These are phyloP conservation scores for Crocodylus rhombifer DNA, from an alignment of 2,797 vertebrate species.

Conservation along the genomic window DNA sequence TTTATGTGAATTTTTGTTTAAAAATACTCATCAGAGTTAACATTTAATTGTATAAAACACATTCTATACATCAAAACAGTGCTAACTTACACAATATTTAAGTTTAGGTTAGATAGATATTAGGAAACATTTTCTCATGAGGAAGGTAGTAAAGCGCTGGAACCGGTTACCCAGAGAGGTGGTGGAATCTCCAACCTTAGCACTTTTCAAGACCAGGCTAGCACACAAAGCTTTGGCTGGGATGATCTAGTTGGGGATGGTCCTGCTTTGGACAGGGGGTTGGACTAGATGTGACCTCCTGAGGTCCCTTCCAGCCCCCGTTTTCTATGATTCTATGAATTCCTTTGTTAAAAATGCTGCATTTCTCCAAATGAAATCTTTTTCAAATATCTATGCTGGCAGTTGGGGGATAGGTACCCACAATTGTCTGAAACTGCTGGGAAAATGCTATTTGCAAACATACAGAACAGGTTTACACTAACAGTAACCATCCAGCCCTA, in stretches of 20 bases:
- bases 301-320: no score
- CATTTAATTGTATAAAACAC: neutral
- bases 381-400: neutral
- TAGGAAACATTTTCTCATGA: no score
- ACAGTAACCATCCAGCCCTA: neutral
- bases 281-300: no score
- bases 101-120: no score
- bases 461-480: accelerated
- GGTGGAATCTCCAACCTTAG: no score
- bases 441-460: neutral
- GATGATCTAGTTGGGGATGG: no score
- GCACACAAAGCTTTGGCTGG: no score
- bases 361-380: neutral
- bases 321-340: no score
- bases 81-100: neutral
- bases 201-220: no score
- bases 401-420: neutral
- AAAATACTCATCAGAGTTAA: neutral
- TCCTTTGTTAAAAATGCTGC: neutral
- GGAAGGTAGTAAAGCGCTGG: no score
- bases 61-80: neutral
- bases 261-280: no score
- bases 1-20: neutral
- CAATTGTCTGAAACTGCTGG: neutral
- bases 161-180: no score